Conservation (phyloP, 2,113 vertebrate genomes). For the Aldabrachelys gigantea region DNA sequence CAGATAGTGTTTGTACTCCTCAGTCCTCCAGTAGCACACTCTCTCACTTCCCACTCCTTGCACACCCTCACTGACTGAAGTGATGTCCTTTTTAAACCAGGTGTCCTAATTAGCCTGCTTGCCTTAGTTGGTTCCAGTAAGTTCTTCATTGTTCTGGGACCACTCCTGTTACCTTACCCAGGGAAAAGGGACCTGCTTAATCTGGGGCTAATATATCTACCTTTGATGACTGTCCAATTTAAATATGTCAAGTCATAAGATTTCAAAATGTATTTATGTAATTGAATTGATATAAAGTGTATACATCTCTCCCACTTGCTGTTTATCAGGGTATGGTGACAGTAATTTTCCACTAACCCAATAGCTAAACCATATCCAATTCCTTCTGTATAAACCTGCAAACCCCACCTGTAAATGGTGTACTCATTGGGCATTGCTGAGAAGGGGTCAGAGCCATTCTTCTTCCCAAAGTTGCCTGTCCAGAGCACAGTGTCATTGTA, state of each 20-base stretch:
- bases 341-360: not conserved
- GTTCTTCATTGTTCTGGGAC: too few species aligned
- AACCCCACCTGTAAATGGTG: constrained; percentile 89
- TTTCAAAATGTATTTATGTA: not conserved
- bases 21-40: too few species aligned
- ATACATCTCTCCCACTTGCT: not conserved
- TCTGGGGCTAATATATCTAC: too few species aligned
- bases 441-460: constrained; percentile 83
- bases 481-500: constrained; percentile 93
- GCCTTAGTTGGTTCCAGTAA: too few species aligned
- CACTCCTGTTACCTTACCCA: too few species aligned
- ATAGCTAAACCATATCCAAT: not conserved
- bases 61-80: too few species aligned
- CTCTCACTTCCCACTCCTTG: too few species aligned
- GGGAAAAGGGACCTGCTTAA: too few species aligned
- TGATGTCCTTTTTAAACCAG: too few species aligned
- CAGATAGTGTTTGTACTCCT: too few species aligned
- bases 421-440: constrained; percentile 87
- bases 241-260: not conserved
- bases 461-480: constrained; percentile 92
- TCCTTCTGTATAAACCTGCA: fast-evolving
- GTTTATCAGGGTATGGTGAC: not conserved
- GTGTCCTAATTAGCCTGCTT: too few species aligned
- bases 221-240: too few species aligned
- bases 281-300: not conserved